Evolutionary conservation across 2,888 invertebrate genomes (phyloP).

Genomic region (Gordius sp.): DNA sequence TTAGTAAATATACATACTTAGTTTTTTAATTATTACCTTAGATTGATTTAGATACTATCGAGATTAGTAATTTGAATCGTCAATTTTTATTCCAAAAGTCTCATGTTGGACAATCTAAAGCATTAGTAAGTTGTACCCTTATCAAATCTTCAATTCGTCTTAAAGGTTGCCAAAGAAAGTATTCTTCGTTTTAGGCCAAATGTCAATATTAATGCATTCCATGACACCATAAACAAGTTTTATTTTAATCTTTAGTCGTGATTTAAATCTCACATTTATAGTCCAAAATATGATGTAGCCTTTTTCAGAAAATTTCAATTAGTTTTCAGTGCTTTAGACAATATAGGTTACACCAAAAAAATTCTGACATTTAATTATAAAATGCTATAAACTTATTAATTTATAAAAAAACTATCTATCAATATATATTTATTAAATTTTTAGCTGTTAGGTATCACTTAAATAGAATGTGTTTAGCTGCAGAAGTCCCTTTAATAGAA

Average conservation of each 20-base stretch:
- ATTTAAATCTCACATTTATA: not conserved
- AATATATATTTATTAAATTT: constrained; percentile 10
- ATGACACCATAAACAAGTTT: constrained; percentile 70
- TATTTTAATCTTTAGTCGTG: too few species aligned
- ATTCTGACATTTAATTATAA: not conserved
- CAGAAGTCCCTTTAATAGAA: constrained; percentile 71
- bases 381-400: not conserved
- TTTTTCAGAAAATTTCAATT: constrained; percentile 70
- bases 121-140: constrained; percentile 29
- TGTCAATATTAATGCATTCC: constrained; percentile 58
- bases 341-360: constrained; percentile 34
- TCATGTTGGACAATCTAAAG: constrained; percentile 90
- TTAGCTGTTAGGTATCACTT: constrained; percentile 77
- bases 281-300: constrained; percentile 47
- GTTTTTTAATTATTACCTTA: constrained; percentile 33
- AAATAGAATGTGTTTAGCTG: constrained; percentile 86
- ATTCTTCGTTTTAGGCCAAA: constrained; percentile 61
- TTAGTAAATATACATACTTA: constrained; percentile 43
- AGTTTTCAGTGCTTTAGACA: constrained; percentile 86
- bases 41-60: constrained; percentile 98
- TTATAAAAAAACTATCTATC: constrained; percentile 18
- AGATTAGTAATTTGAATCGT: constrained; percentile 88
- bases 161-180: constrained; percentile 56
- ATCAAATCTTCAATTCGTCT: constrained; percentile 15
- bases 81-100: constrained; percentile 95